Evolutionary conservation across 2,113 vertebrate genomes (phyloP), one percentile per base, ranked within the genome.

Genomic region (Eleginops maclovinus): DNA sequence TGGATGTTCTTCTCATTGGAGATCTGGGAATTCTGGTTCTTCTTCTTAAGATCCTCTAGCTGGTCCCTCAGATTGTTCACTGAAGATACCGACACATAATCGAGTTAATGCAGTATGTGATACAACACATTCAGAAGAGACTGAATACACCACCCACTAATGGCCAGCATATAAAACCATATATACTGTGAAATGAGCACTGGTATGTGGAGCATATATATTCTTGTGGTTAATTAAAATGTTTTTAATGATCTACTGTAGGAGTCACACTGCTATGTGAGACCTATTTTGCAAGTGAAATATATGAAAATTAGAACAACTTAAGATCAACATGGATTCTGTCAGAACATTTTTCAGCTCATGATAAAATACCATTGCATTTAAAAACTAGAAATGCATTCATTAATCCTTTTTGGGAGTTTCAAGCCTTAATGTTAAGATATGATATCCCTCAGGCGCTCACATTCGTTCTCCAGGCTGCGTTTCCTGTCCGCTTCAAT

Each of bases 51-150:
- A 90, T 99, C 98, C 82, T 98, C 96, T 46, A 99, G 95, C 87
- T 99, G 98, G 86, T 99, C 98, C 89, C 95, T 97, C 90, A 99
- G 90, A 89, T 93, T 97, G 88, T 96, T 97, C 88, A 99, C 98
- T 99, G 19, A 54, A 49, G 84, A 75, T 9, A 63, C 12, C 70
- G 3, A 78, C 4, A 50, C 41, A 44, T 8, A n/a, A 71, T 26
- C 51, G 16, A 11, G 13, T 21, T 58, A 36, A 65, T 40, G 1
- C 59, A 36, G 3, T 31, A n/a, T 51, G 24, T 66, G 16, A 61
- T 55, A 14, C 5, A 10, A 36, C 28, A 46, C 26, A 65, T n/a
- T 40, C 16, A 26, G 24, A 28, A n/a, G 22, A 31, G 7, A 19
- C 36, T 58, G n/a, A 8, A 60, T 49, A 61, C 14, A 21, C 43